Evolutionary conservation across 2,888 invertebrate species (phyloP), one percentile per base, ranked within the genome.

Genomic region (Calameuta idolon): DNA sequence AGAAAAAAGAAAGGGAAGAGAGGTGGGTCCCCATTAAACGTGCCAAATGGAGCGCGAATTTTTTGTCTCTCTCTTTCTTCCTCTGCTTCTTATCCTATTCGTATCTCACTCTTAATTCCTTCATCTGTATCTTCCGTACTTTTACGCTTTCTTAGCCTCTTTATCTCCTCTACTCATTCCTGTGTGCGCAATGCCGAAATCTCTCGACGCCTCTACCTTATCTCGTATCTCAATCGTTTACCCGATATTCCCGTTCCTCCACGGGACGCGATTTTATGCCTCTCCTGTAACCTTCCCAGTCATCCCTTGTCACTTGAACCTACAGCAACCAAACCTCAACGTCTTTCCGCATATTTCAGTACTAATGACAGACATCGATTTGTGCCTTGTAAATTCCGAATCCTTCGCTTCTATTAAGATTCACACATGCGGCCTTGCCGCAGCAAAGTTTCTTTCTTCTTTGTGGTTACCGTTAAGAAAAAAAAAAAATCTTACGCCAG

Each of bases 191-290:
- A 55, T 9, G 23, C 5, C 23, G 9, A 11, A 12, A 9, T 30
- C 71, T 71, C 71, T 71, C 71, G 71, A 30, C 12, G 34, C 30
- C 23, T 71, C 71, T 31, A 30, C 76, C 78, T 79, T 80, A 78
- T 79, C 81, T 77, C 75, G 75, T 68, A 55, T 69, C 79, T 76
- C 81, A 81, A 83, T 83, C 80, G 84, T 74, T 81, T 79, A 75
- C 69, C 79, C 82, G 82, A 81, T 83, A 82, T 80, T 78, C 79
- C 74, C 55, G 23, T 9, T 23, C 9, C 5, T 9, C 0, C 23
- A 2, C 55, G 23, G 55, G 23, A 0, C 55, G 23, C 55, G 23
- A 55, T 55, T 55, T 55, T 55, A 55, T 55, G 55, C 2, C 55
- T 55, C 55, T 55, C 55, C 23, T 9, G 23, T 15, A 23, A 23